phyloP scores from a whole-genome alignment of 2,888 invertebrate genomes.

The Lasioglossum leucozonium region DNA sequence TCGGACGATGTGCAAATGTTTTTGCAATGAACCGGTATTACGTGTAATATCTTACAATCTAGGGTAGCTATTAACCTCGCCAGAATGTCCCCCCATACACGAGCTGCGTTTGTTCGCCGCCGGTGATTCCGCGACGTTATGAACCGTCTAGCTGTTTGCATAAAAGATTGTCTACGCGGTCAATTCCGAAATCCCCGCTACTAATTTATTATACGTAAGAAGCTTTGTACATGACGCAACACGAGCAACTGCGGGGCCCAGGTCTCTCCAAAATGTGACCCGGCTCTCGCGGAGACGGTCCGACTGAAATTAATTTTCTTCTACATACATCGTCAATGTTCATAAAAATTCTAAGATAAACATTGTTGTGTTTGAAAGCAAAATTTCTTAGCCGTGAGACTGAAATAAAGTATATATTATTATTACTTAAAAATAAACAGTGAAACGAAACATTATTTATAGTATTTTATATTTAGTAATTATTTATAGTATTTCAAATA shows the following conservation, averaged over 20 bases:
- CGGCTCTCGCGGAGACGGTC: neutral
- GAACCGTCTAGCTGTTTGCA: constrained; percentile 69
- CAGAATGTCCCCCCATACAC: constrained; percentile 38
- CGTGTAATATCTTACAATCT: constrained; percentile 45
- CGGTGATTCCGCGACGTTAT: constrained; percentile 64
- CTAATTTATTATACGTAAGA: constrained; percentile 57
- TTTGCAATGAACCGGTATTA: constrained; percentile 16
- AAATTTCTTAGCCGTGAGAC: no score
- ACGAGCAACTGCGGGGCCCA: neutral
- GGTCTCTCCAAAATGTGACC: neutral
- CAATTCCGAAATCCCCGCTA: constrained; percentile 61
- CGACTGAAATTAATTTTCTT: neutral
- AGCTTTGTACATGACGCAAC: constrained; percentile 27
- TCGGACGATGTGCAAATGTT: neutral
- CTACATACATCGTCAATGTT: neutral
- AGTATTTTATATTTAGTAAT: no score
- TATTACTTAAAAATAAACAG: no score
- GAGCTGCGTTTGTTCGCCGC: constrained; percentile 64
- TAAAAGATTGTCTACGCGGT: constrained; percentile 63
- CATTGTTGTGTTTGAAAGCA: no score
- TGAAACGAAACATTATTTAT: no score
- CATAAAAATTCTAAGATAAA: no score
- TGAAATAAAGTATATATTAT: no score
- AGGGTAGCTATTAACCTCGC: constrained; percentile 34
- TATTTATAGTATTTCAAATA: no score